A percentile compares a stretch with the other conserved stretches of the same genome.
These are phyloP conservation scores for Oxyruncus cristatus DNA, from an alignment of 2,113 vertebrate genomes.

Conservation along the genomic window DNA sequence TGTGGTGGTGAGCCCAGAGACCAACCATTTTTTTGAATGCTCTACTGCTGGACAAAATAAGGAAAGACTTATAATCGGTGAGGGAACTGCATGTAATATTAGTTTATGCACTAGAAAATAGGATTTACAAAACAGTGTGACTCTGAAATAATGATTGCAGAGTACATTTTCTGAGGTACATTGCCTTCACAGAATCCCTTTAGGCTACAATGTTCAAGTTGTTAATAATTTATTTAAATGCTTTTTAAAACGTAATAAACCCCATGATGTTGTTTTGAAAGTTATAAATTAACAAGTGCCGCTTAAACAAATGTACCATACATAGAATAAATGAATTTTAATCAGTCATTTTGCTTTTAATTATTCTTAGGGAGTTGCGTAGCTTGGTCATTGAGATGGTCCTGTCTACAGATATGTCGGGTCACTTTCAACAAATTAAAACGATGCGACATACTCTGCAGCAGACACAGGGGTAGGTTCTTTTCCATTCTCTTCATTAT, in stretches of 20 bases:
- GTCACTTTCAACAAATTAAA: constrained; percentile 96
- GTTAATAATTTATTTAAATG: constrained; percentile 47
- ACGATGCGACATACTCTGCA: constrained; percentile 88
- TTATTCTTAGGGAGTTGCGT: constrained; percentile 85
- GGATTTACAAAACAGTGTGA: background rate
- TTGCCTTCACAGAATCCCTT: background rate
- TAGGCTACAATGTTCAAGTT: background rate
- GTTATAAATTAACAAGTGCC: constrained; percentile 12
- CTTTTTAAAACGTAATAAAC: background rate
- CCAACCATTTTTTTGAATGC: background rate
- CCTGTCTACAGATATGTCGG: constrained; percentile 95
- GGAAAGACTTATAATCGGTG: background rate
- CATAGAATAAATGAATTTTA: constrained; percentile 16
- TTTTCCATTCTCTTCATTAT: constrained; percentile 11
- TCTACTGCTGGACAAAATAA: background rate
- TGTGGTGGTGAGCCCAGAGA: background rate
- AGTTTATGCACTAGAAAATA: constrained; percentile 1
- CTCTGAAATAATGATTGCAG: background rate
- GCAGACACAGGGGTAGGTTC: constrained; percentile 88
- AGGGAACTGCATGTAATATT: constrained; percentile 14
- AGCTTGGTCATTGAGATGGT: constrained; percentile 95
- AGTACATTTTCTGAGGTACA: constrained; percentile 7
- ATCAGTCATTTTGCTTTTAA: constrained; percentile 46
- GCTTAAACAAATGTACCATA: constrained; percentile 22
- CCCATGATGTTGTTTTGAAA: constrained; percentile 8